phyloP scores from a whole-genome alignment of 2,888 invertebrate species.

The Tromatobia lineatoria region DNA sequence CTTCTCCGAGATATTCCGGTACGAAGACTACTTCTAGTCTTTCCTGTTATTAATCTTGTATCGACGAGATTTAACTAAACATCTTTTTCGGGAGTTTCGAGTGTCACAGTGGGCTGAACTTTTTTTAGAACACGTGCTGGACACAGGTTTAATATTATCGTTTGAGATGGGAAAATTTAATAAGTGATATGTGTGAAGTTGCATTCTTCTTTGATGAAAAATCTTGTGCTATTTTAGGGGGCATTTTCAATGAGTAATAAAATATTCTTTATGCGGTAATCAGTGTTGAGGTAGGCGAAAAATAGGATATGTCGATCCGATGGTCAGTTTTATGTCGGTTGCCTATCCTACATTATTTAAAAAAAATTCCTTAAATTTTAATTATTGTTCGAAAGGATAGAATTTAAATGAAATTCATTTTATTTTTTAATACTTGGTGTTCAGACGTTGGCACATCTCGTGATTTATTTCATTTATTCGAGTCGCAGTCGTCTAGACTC shows the following conservation, averaged over 20 bases:
- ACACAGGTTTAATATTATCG: background rate
- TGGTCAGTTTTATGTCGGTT: too few species aligned
- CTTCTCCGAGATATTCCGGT: slow-evolving; percentile 74
- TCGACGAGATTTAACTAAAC: background rate
- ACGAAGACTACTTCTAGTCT: slow-evolving; percentile 51
- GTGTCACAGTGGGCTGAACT: background rate
- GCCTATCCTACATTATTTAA: too few species aligned
- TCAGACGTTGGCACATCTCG: background rate
- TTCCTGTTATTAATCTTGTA: background rate
- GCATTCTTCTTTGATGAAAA: background rate
- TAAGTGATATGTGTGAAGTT: background rate
- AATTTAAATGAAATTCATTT: background rate
- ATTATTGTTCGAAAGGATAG: too few species aligned
- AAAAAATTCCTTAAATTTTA: too few species aligned
- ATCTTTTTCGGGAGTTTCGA: background rate
- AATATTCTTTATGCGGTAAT: too few species aligned
- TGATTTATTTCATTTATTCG: background rate
- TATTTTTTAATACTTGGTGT: background rate
- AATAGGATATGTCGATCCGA: too few species aligned
- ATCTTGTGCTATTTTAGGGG: too few species aligned
- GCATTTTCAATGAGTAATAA: too few species aligned
- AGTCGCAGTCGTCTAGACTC: background rate
- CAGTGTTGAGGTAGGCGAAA: too few species aligned
- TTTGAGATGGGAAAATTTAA: background rate
- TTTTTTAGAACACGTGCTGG: background rate